Evolutionary conservation across 2,113 vertebrate genomes (phyloP).

Genomic region (Amphiprion percula): DNA sequence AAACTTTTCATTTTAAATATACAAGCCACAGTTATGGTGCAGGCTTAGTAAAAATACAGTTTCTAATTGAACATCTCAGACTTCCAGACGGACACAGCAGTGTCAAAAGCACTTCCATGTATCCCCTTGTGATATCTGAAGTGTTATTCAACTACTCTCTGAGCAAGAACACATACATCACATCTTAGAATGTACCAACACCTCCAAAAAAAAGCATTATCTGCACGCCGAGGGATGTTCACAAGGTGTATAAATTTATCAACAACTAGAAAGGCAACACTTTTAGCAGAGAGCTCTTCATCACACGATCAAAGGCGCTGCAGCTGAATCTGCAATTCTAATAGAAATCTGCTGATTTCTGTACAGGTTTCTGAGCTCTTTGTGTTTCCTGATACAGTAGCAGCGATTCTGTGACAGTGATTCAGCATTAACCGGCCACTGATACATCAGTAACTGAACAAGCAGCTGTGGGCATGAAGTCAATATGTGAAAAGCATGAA

Average conservation of each 20-base stretch:
- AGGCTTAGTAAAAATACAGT: not conserved
- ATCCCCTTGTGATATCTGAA: not conserved
- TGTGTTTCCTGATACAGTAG: conserved; percentile 34
- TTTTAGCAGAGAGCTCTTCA: conserved; percentile 36
- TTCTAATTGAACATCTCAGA: not conserved
- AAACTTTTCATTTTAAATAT: no score
- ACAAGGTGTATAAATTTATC: conserved; percentile 33
- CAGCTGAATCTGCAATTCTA: conserved; percentile 33
- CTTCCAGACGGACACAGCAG: not conserved
- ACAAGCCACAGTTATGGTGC: no score
- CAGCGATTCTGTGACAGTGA: conserved; percentile 49
- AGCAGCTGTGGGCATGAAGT: conserved; percentile 26
- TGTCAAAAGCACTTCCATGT: not conserved
- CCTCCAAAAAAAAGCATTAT: not conserved
- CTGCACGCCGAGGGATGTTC: conserved; percentile 12
- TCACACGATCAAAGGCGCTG: conserved; percentile 8
- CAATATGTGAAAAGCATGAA: not conserved
- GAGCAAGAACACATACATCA: not conserved
- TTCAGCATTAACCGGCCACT: conserved; percentile 57
- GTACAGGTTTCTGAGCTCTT: conserved; percentile 20
- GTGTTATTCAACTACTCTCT: not conserved
- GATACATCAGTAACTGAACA: conserved; percentile 42
- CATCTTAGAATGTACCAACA: conserved; percentile 1
- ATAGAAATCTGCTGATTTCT: conserved; percentile 27
- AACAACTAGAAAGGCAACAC: conserved; percentile 37